These are phyloP conservation scores for Cybosia mesomella DNA, from an alignment of 2,888 invertebrate species.

Conservation along the genomic window DNA sequence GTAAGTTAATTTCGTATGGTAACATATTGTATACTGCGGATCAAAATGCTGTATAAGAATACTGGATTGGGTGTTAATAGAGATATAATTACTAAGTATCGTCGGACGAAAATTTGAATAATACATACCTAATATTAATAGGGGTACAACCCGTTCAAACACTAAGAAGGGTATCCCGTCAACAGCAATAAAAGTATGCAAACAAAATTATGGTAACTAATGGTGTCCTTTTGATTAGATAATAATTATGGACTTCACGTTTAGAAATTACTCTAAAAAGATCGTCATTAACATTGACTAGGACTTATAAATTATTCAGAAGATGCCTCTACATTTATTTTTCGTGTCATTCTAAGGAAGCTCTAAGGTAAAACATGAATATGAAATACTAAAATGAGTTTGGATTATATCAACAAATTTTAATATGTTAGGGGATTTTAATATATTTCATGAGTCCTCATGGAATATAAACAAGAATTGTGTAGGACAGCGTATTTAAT, in stretches of 20 bases:
- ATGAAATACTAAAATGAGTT: constrained; percentile 26
- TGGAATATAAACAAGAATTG: constrained; percentile 10
- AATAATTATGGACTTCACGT: constrained; percentile 64
- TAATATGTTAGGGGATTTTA: constrained; percentile 15
- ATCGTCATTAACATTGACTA: constrained; percentile 61
- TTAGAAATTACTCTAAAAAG: constrained; percentile 60
- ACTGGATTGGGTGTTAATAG: constrained; percentile 38
- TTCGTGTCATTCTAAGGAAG: constrained; percentile 25
- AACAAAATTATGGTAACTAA: constrained; percentile 46
- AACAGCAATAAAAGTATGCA: constrained; percentile 30
- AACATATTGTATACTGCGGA: constrained; percentile 59
- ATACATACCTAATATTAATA: constrained; percentile 38
- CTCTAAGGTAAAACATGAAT: constrained; percentile 26
- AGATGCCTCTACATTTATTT: constrained; percentile 33
- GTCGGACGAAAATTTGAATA: constrained; percentile 31
- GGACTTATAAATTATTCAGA: constrained; percentile 58
- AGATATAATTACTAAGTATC: constrained; percentile 19
- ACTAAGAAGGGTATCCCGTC: constrained; percentile 31
- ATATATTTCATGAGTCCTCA: constrained; percentile 20
- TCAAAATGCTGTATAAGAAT: constrained; percentile 46
- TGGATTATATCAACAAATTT: constrained; percentile 11
- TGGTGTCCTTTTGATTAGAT: constrained; percentile 36
- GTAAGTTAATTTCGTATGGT: constrained; percentile 53
- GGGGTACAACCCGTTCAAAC: constrained; percentile 18
- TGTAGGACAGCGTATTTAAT: not conserved